A percentile compares a stretch with the other conserved stretches of the same genome.
phyloP scores from a whole-genome alignment of 2,888 invertebrate species.

The Selenia dentaria region DNA sequence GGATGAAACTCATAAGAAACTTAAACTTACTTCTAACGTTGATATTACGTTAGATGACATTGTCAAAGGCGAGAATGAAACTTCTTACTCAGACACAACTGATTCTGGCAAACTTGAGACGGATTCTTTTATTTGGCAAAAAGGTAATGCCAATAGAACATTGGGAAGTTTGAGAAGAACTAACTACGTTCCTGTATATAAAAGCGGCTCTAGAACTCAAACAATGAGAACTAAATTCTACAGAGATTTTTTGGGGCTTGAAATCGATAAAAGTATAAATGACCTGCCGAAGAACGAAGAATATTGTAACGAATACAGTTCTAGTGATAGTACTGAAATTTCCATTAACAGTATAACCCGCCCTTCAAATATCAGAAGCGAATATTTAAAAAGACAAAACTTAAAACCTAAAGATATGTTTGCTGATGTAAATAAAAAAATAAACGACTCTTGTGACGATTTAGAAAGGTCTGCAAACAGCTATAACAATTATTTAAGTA shows the following conservation, averaged over 20 bases:
- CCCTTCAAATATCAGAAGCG: background rate
- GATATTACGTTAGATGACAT: constrained; percentile 11
- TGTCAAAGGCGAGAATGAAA: constrained; percentile 26
- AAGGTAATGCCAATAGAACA: constrained; percentile 35
- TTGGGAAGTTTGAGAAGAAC: constrained; percentile 35
- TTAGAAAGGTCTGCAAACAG: constrained; percentile 57
- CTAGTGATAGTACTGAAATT: constrained; percentile 35
- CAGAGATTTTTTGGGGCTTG: constrained; percentile 51
- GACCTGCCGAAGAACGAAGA: constrained; percentile 8
- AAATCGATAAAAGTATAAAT: constrained; percentile 26
- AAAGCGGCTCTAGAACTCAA: constrained; percentile 44
- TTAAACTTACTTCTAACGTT: constrained; percentile 2
- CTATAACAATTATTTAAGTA: constrained; percentile 59
- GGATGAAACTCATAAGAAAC: background rate
- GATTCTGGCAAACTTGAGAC: constrained; percentile 57
- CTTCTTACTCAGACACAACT: constrained; percentile 50
- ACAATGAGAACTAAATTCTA: constrained; percentile 49
- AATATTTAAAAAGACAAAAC: constrained; percentile 19
- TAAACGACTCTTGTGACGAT: constrained; percentile 60
- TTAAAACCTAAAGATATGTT: constrained; percentile 33
- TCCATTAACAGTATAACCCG: constrained; percentile 36
- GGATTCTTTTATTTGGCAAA: constrained; percentile 60
- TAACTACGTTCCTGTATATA: constrained; percentile 51
- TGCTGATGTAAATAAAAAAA: constrained; percentile 53
- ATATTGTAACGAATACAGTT: constrained; percentile 27